Percentiles rank a stretch among this genome's conserved stretches.
Conservation (phyloP, 2,113 vertebrate genomes). For the Neolamprologus variostigma region DNA sequence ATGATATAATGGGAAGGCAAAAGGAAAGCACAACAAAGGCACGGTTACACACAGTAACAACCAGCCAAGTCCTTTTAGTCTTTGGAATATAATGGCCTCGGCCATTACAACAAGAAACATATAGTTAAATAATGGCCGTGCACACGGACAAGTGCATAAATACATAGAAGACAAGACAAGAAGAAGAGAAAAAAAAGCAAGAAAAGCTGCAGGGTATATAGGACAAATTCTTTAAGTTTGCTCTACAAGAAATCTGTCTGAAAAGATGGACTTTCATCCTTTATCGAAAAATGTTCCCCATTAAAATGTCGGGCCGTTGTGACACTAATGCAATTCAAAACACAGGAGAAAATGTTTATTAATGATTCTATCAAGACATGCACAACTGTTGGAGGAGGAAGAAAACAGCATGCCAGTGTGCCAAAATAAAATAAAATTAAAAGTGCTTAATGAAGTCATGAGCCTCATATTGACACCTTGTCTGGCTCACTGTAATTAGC, state of each 20-base stretch:
- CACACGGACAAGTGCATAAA: neutral
- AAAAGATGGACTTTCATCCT: neutral
- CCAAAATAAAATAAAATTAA: neutral
- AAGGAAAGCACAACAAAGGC: slow-evolving; percentile 51
- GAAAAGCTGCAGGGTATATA: neutral
- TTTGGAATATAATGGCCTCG: slow-evolving; percentile 43
- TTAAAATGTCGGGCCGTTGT: neutral
- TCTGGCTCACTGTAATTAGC: slow-evolving; percentile 55
- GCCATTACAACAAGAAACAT: slow-evolving; percentile 46
- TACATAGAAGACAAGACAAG: neutral
- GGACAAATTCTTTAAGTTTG: neutral
- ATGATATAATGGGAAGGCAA: slow-evolving; percentile 43
- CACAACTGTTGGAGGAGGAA: neutral
- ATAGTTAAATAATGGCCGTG: slow-evolving; percentile 41
- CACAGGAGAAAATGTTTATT: neutral
- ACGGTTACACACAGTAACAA: slow-evolving; percentile 20
- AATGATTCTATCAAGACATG: neutral
- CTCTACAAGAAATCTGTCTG: neutral
- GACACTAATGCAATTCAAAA: neutral
- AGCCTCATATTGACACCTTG: slow-evolving; percentile 45
- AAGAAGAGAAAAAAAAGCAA: neutral
- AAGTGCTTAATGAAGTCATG: slow-evolving; percentile 11
- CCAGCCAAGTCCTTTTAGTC: slow-evolving; percentile 16
- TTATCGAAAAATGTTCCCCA: neutral
- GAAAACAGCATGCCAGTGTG: neutral